Percentiles rank a stretch among this genome's conserved stretches.
Evolutionary conservation across 2,888 invertebrate genomes (phyloP).

Genomic region (Scaptomyza reducta): DNA sequence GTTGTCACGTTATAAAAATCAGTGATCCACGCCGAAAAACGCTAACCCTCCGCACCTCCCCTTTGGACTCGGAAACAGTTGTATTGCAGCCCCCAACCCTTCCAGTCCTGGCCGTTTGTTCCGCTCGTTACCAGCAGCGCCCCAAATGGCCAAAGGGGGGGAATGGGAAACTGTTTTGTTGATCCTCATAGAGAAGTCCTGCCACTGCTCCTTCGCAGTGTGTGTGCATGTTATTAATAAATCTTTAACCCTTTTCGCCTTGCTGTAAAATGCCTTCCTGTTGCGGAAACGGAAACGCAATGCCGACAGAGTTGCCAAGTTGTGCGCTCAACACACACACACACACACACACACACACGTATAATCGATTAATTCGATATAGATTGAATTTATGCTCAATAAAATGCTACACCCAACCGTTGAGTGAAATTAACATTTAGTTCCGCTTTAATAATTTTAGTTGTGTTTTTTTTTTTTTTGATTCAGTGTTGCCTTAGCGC

Average conservation of each 20-base stretch:
- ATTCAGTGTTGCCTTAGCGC: constrained; percentile 40
- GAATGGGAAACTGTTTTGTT: constrained; percentile 49
- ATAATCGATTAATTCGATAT: constrained; percentile 84
- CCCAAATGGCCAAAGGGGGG: constrained; percentile 24
- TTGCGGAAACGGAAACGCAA: constrained; percentile 83
- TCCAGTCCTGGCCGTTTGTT: constrained; percentile 72
- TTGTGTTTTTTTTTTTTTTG: constrained; percentile 26
- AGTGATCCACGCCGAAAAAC: constrained; percentile 72
- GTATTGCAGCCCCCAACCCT: too few relatives aligned
- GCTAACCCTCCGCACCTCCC: background rate
- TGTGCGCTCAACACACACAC: too few relatives aligned
- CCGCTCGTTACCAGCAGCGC: constrained; percentile 77
- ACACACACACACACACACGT: too few relatives aligned
- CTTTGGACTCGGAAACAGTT: background rate
- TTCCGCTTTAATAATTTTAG: constrained; percentile 10
- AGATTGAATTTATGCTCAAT: constrained; percentile 82
- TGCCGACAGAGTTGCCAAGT: constrained; percentile 80
- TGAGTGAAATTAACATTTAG: constrained; percentile 13
- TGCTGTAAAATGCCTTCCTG: constrained; percentile 64
- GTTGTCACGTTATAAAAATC: constrained; percentile 84
- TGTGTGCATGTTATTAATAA: constrained; percentile 77
- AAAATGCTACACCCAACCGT: constrained; percentile 14
- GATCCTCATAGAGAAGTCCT: constrained; percentile 43
- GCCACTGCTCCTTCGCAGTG: background rate
- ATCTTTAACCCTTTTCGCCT: constrained; percentile 81